phyloP scores from a whole-genome alignment of 2,888 invertebrate genomes.

The Exephanes ischioxanthus region DNA sequence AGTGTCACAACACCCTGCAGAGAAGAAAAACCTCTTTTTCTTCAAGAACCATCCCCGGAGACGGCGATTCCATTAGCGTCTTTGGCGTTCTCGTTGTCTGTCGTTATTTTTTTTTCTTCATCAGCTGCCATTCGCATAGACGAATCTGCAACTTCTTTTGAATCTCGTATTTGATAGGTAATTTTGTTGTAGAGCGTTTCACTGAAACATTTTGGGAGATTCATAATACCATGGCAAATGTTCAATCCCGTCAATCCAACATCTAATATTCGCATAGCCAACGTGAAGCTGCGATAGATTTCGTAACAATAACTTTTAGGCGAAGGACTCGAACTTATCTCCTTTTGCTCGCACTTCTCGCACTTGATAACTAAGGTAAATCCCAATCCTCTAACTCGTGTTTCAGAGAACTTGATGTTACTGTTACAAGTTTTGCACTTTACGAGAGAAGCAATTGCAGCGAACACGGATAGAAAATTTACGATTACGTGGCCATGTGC shows the following conservation, averaged over 20 bases:
- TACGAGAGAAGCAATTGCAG: neutral
- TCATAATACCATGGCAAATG: slow-evolving; percentile 27
- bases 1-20: slow-evolving; percentile 17
- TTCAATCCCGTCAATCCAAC: slow-evolving; percentile 23
- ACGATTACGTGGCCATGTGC: neutral
- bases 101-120: slow-evolving; percentile 35
- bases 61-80: slow-evolving; percentile 27
- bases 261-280: slow-evolving; percentile 24
- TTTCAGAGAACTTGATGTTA: slow-evolving; percentile 22
- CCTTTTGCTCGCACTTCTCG: no score
- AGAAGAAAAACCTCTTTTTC: slow-evolving; percentile 17
- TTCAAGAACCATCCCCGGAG: slow-evolving; percentile 23
- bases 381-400: slow-evolving; percentile 4
- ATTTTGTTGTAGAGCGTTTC: slow-evolving; percentile 19
- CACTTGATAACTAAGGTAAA: neutral
- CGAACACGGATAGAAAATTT: slow-evolving; percentile 4
- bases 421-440: slow-evolving; percentile 27
- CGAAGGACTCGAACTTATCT: no score
- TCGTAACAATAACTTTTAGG: slow-evolving; percentile 10
- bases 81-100: slow-evolving; percentile 24
- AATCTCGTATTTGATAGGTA: slow-evolving; percentile 24
- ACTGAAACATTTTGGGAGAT: slow-evolving; percentile 29
- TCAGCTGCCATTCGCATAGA: slow-evolving; percentile 39
- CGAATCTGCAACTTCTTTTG: slow-evolving; percentile 34
- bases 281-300: slow-evolving; percentile 11